Conservation (phyloP, 2,113 vertebrate genomes). For the Mormyrus iriodes region DNA sequence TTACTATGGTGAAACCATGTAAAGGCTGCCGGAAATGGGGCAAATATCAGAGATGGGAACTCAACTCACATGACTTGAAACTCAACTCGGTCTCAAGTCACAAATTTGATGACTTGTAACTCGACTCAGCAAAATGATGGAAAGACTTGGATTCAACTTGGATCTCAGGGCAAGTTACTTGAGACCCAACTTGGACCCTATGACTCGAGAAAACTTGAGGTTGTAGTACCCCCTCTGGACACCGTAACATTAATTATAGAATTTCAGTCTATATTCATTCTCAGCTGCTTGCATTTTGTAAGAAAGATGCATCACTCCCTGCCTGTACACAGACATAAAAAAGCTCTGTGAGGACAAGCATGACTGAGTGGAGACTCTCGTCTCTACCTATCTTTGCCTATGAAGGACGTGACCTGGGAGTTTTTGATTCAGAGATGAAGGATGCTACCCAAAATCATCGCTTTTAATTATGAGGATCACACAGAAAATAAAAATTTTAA, state of each 20-base stretch:
- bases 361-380: background rate
- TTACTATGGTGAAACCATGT: constrained; percentile 8
- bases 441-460: background rate
- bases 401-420: background rate
- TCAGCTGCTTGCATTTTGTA: background rate
- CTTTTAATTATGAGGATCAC: background rate
- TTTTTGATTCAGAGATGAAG: background rate
- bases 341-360: background rate
- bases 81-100: background rate
- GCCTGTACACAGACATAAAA: background rate
- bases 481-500: background rate
- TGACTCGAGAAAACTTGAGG: background rate
- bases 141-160: background rate
- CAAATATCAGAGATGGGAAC: background rate
- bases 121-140: background rate
- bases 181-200: background rate
- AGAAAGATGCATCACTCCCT: background rate
- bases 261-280: background rate
- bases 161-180: background rate
- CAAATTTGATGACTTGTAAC: background rate
- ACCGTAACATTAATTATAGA: background rate
- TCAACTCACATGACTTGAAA: background rate
- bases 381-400: background rate
- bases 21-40: background rate
- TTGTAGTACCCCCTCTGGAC: background rate